These are phyloP conservation scores for Sipha maydis DNA, from an alignment of 2,888 invertebrate genomes.

Conservation along the genomic window DNA sequence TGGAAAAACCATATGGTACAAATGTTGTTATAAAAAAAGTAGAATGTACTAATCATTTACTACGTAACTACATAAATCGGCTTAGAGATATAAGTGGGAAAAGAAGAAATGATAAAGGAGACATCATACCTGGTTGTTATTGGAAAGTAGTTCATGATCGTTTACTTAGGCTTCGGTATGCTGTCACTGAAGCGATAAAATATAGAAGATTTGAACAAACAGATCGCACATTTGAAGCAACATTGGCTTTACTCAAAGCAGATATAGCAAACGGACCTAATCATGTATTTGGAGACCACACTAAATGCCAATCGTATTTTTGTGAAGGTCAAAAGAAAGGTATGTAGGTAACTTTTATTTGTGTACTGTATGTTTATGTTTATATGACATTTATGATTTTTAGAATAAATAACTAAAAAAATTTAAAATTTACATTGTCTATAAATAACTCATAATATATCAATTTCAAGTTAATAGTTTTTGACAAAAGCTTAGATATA, in stretches of 20 bases:
- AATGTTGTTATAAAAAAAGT: too few species aligned
- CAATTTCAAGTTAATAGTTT: too few species aligned
- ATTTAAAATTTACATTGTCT: too few species aligned
- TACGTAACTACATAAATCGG: neutral
- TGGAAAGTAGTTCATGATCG: neutral
- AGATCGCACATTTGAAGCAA: neutral
- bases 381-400: too few species aligned
- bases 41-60: too few species aligned
- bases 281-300: neutral
- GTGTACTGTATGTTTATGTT: too few species aligned
- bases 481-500: too few species aligned
- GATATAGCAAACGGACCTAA: neutral
- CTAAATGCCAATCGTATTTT: constrained; percentile 5
- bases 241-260: neutral
- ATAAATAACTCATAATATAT: too few species aligned
- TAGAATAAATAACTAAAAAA: too few species aligned
- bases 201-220: constrained; percentile 1
- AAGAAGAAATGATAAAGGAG: neutral
- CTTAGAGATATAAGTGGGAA: neutral
- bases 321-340: constrained; percentile 9
- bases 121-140: neutral
- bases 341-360: neutral
- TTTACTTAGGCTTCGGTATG: constrained; percentile 6
- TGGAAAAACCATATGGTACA: neutral
- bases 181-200: constrained; percentile 8